Conservation (phyloP, 2,113 vertebrate species). For the Pogonocichla stellata region DNA sequence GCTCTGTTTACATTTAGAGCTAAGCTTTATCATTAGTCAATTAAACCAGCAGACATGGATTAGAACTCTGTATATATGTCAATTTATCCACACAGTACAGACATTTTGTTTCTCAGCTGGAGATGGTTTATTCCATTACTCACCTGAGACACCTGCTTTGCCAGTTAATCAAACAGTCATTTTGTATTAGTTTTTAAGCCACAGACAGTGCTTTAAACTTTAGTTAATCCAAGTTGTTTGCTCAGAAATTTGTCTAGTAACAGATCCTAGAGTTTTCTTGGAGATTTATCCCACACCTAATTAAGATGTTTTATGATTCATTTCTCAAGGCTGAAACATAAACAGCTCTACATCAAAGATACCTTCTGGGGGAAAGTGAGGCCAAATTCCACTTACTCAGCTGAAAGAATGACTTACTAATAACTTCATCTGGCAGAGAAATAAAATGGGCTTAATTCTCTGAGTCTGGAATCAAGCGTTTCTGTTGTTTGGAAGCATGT, state of each 20-base stretch:
- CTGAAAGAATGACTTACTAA: not conserved
- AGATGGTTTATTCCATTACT: constrained; percentile 12
- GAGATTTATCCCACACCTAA: not conserved
- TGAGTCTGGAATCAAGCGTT: not conserved
- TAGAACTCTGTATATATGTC: not conserved
- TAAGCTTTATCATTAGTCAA: not conserved
- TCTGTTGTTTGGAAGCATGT: not conserved
- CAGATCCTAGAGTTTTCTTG: not conserved
- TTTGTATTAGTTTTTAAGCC: not conserved
- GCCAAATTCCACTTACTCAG: not conserved
- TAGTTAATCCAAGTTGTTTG: not conserved
- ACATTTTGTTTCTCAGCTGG: not conserved
- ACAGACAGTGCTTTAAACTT: not conserved
- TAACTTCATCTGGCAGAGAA: not conserved
- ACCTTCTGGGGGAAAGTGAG: not conserved
- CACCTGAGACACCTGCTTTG: constrained; percentile 10
- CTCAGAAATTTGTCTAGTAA: not conserved
- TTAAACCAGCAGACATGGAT: not conserved
- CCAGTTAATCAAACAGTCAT: not conserved
- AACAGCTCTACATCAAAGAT: not conserved
- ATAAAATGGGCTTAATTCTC: not conserved
- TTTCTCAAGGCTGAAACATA: not conserved
- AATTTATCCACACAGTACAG: not conserved
- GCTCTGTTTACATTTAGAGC: not conserved
- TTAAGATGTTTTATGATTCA: not conserved